phyloP scores from a whole-genome alignment of 2,113 vertebrate genomes.

The Halichoeres trimaculatus region DNA sequence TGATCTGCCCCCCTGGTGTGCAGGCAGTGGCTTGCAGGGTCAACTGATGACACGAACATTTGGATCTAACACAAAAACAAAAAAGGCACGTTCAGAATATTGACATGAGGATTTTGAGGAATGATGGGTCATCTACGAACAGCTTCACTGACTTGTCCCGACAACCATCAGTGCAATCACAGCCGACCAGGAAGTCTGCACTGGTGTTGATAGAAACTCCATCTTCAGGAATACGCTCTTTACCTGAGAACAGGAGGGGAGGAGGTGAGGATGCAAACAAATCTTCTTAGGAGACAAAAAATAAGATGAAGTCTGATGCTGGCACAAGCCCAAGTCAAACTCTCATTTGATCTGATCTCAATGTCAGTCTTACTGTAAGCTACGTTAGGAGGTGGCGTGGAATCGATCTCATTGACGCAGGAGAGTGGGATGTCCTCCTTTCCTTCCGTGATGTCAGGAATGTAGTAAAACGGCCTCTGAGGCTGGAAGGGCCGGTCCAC shows the following conservation, averaged over 20 bases:
- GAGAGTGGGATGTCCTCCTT: slow-evolving; percentile 94
- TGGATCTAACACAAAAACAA: slow-evolving; percentile 83
- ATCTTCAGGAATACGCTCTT: slow-evolving; percentile 94
- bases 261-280: background rate
- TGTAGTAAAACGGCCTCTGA: slow-evolving; percentile 94
- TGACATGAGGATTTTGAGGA: background rate
- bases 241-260: slow-evolving; percentile 61
- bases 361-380: slow-evolving; percentile 88
- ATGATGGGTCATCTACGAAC: background rate
- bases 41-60: slow-evolving; percentile 95
- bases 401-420: slow-evolving; percentile 97
- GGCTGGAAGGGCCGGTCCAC: slow-evolving; percentile 96
- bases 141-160: slow-evolving; percentile 90
- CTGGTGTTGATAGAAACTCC: slow-evolving; percentile 96
- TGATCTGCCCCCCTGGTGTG: slow-evolving; percentile 92
- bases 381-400: slow-evolving; percentile 90
- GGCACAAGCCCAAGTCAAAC: background rate
- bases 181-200: slow-evolving; percentile 94
- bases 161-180: slow-evolving; percentile 95
- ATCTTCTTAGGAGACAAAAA: background rate
- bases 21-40: slow-evolving; percentile 94
- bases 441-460: slow-evolving; percentile 92
- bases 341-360: background rate
- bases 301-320: background rate
- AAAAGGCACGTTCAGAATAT: background rate